These are phyloP conservation scores for Acanthopagrus latus DNA, from an alignment of 2,797 vertebrate species.

Conservation along the genomic window DNA sequence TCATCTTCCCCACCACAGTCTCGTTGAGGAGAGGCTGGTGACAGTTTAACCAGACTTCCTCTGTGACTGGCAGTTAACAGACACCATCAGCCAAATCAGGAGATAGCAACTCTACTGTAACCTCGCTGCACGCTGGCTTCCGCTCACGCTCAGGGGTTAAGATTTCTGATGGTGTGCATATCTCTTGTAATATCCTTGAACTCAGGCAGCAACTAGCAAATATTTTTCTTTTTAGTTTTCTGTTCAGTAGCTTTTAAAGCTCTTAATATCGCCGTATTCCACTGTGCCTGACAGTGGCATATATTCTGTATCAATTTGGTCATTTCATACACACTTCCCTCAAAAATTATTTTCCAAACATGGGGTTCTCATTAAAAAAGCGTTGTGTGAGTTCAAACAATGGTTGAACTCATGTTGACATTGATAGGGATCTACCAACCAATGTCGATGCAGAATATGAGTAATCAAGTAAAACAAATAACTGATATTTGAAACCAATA, in stretches of 20 bases:
- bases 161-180: neutral
- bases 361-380: neutral
- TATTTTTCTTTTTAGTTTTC: neutral
- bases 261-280: neutral
- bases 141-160: constrained; percentile 11
- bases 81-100: constrained; percentile 63
- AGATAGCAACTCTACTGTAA: constrained; percentile 57
- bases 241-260: neutral
- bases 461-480: too few relatives aligned
- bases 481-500: too few relatives aligned
- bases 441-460: too few relatives aligned
- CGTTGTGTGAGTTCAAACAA: neutral
- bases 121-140: constrained; percentile 32
- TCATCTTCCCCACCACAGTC: constrained; percentile 30
- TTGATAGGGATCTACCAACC: too few relatives aligned
- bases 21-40: constrained; percentile 60
- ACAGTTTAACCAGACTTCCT: constrained; percentile 82
- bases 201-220: neutral
- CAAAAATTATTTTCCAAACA: neutral
- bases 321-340: neutral
- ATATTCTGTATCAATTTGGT: neutral
- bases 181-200: constrained; percentile 12
- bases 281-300: neutral
- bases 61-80: constrained; percentile 73
- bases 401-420: neutral